Conservation (phyloP, 2,797 vertebrate genomes). For the Hoplostethus mediterraneus region DNA sequence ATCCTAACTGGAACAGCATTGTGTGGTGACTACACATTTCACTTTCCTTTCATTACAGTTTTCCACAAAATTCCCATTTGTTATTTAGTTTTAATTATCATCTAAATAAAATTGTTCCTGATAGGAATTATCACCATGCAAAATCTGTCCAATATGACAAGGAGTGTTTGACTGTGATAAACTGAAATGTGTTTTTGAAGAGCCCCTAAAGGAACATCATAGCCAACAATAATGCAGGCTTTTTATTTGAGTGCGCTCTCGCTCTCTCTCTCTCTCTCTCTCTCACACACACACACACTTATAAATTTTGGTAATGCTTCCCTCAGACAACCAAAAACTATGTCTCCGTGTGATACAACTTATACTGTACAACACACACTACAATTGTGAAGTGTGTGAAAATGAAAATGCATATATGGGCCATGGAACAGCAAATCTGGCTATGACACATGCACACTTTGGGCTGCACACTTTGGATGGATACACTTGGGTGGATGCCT, state of each 20-base stretch:
- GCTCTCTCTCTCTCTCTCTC: too few relatives aligned
- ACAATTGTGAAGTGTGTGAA: too few relatives aligned
- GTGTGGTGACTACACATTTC: too few relatives aligned
- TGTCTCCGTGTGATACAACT: too few relatives aligned
- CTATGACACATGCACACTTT: background rate
- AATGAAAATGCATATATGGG: background rate
- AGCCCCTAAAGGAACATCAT: slow-evolving; percentile 18
- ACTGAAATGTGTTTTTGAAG: slow-evolving; percentile 14
- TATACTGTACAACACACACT: too few relatives aligned
- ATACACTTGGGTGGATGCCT: background rate
- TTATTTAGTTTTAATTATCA: background rate
- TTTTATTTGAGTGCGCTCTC: background rate
- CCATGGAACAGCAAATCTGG: background rate
- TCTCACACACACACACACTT: too few relatives aligned
- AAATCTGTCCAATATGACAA: slow-evolving; percentile 1
- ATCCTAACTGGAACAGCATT: background rate
- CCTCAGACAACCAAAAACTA: too few relatives aligned
- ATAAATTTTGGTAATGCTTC: too few relatives aligned
- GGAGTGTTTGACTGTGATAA: background rate
- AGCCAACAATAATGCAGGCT: background rate
- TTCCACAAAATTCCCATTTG: background rate
- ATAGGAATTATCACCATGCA: background rate
- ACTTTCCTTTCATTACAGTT: background rate
- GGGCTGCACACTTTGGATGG: background rate
- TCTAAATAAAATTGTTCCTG: background rate